Percentiles rank a stretch among this genome's conserved stretches.
phyloP scores from a whole-genome alignment of 53 echinoderm and acorn worm genomes.

The Luidia sarsii region DNA sequence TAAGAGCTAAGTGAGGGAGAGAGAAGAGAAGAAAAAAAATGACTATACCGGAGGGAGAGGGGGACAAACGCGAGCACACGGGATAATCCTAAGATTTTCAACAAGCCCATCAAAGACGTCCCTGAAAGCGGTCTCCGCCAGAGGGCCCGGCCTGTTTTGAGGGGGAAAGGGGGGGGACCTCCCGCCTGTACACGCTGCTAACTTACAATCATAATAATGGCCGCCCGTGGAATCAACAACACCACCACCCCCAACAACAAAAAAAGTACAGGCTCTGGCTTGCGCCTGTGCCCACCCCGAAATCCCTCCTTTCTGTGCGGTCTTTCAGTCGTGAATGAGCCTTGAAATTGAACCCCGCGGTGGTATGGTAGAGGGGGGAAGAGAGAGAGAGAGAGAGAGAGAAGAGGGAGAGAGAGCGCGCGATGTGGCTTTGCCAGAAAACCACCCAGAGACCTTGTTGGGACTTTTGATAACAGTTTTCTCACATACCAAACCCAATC shows the following conservation, averaged over 20 bases:
- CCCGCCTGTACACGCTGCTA: background rate
- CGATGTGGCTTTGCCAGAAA: slow-evolving; percentile 27
- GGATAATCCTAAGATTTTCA: slow-evolving; percentile 51
- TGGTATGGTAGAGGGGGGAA: too few species aligned
- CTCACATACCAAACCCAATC: slow-evolving; percentile 39
- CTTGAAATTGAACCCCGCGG: slow-evolving; percentile 47
- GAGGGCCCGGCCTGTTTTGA: background rate
- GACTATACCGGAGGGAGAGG: slow-evolving; percentile 18
- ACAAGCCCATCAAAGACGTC: slow-evolving; percentile 47
- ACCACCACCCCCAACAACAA: too few species aligned
- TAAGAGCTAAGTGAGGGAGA: too few species aligned
- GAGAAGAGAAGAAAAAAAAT: slow-evolving; percentile 43
- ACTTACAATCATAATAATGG: background rate
- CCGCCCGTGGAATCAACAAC: background rate
- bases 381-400: too few species aligned
- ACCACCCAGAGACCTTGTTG: background rate
- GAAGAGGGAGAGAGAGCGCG: background rate
- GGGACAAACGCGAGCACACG: slow-evolving; percentile 4
- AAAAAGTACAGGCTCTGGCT: background rate
- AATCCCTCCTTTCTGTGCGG: slow-evolving; percentile 14
- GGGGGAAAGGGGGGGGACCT: too few species aligned
- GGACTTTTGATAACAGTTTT: slow-evolving; percentile 39
- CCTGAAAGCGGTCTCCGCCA: slow-evolving; percentile 26
- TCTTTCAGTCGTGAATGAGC: slow-evolving; percentile 48
- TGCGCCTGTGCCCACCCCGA: background rate